Percentiles rank a stretch among this genome's conserved stretches.
Conservation (phyloP, 2,113 vertebrate genomes). For the Bostrychus sinensis region DNA sequence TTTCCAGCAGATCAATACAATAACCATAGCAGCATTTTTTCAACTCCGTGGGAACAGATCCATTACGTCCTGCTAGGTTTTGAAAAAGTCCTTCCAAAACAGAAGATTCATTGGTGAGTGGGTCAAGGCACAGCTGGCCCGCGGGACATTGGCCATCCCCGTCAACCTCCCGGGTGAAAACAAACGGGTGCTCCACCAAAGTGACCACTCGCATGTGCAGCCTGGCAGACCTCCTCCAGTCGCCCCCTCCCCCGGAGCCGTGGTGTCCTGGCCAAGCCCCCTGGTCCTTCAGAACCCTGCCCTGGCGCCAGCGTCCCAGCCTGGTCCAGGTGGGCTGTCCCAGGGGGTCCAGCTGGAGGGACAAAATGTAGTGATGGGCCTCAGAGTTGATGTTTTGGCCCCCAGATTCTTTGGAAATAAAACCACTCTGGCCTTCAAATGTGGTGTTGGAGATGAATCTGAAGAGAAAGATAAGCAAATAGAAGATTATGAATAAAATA, state of each 20-base stretch:
- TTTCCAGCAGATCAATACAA: conserved; percentile 93
- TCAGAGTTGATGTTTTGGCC: conserved; percentile 83
- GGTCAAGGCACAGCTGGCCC: conserved; percentile 92
- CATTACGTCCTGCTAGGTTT: conserved; percentile 72
- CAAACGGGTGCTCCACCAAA: conserved; percentile 93
- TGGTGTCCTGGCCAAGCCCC: conserved; percentile 77
- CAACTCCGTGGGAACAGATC: conserved; percentile 61
- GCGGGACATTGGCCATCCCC: conserved; percentile 92
- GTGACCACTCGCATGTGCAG: conserved; percentile 86
- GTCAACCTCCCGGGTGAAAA: conserved; percentile 91
- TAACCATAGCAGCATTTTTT: conserved; percentile 94
- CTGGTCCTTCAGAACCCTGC: conserved; percentile 84
- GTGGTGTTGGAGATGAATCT: conserved; percentile 94
- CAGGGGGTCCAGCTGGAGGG: conserved; percentile 90
- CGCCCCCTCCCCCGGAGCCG: conserved; percentile 51
- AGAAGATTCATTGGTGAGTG: conserved; percentile 70
- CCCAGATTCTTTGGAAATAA: conserved; percentile 52
- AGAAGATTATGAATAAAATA: neutral
- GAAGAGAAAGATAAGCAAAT: conserved; percentile 18
- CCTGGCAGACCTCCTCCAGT: conserved; percentile 60
- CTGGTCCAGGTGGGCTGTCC: conserved; percentile 92
- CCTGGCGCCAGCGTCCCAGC: conserved; percentile 68
- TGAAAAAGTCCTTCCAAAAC: conserved; percentile 62
- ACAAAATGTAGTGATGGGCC: conserved; percentile 77
- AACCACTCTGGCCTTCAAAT: conserved; percentile 87